A percentile compares a stretch with the other conserved stretches of the same genome.
phyloP scores from a whole-genome alignment of 2,888 invertebrate species.

The Phymatocera aterrima region DNA sequence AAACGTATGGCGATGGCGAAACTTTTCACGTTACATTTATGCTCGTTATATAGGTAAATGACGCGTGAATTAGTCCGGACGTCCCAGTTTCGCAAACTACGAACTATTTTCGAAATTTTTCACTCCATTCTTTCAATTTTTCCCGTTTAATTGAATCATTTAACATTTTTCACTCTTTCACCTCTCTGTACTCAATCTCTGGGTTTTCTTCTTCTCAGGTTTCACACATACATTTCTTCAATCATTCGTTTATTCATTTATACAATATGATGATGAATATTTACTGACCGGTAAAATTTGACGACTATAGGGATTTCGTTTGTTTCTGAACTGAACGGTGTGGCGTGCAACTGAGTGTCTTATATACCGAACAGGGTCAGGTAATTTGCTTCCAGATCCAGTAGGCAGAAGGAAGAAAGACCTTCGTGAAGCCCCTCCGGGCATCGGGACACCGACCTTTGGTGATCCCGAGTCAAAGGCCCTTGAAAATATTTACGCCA shows the following conservation, averaged over 20 bases:
- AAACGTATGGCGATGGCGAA: not conserved
- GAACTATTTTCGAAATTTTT: not conserved
- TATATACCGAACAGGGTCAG: constrained; percentile 36
- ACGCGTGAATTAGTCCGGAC: not conserved
- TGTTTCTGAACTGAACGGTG: constrained; percentile 31
- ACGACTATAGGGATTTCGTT: constrained; percentile 19
- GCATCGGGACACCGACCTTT: constrained; percentile 27
- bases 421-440: constrained; percentile 32
- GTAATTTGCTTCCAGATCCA: constrained; percentile 5
- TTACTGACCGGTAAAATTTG: constrained; percentile 23
- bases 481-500: constrained; percentile 6
- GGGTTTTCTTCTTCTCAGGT: not conserved
- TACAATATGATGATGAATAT: not conserved
- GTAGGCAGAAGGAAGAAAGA: not conserved
- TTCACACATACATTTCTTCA: not conserved
- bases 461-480: constrained; percentile 19
- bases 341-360: constrained; percentile 25
- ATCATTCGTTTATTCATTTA: not conserved
- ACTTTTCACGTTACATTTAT: not conserved
- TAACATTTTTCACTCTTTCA: too few species aligned
- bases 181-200: too few species aligned
- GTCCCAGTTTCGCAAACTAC: not conserved
- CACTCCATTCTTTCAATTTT: not conserved
- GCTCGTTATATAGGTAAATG: not conserved
- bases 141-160: too few species aligned